A percentile compares a stretch with the other conserved stretches of the same genome.
Evolutionary conservation across 1,140 invertebrate genomes (phyloP).

Genomic region (Wasmannia auropunctata): DNA sequence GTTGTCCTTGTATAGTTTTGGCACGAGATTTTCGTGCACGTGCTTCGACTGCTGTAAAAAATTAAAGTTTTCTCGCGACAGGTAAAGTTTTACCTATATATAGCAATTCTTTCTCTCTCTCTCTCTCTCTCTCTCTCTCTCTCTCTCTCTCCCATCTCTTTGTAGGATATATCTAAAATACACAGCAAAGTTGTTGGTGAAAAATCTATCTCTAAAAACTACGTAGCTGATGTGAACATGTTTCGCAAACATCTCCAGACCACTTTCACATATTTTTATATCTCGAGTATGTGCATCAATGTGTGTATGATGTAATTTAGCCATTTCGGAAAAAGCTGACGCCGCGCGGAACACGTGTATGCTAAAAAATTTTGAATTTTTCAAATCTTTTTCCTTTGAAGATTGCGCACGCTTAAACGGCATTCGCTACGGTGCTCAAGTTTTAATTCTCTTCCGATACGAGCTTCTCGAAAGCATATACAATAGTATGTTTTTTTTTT

Average conservation of each 20-base stretch:
- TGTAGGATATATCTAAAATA: neutral
- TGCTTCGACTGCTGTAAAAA: conserved; percentile 22
- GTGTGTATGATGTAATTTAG: neutral
- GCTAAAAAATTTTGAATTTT: neutral
- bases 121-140: neutral
- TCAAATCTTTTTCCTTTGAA: neutral
- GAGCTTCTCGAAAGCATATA: neutral
- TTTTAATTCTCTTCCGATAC: neutral
- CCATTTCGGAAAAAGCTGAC: neutral
- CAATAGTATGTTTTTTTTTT: no score
- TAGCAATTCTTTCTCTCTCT: neutral
- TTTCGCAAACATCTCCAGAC: conserved; percentile 22
- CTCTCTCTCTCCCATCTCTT: neutral
- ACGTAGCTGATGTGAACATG: neutral
- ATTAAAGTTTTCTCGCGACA: neutral
- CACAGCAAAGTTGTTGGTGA: neutral
- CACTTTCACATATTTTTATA: neutral
- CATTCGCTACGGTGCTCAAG: neutral
- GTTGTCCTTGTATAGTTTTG: neutral
- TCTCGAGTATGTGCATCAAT: neutral
- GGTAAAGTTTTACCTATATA: neutral
- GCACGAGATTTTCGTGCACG: neutral
- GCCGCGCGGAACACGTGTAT: neutral
- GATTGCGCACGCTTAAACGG: neutral
- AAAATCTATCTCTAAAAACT: conserved; percentile 19